A percentile compares a stretch with the other conserved stretches of the same genome.
These are phyloP conservation scores for Arenaria interpres DNA, from an alignment of 2,113 vertebrate genomes.

Conservation along the genomic window DNA sequence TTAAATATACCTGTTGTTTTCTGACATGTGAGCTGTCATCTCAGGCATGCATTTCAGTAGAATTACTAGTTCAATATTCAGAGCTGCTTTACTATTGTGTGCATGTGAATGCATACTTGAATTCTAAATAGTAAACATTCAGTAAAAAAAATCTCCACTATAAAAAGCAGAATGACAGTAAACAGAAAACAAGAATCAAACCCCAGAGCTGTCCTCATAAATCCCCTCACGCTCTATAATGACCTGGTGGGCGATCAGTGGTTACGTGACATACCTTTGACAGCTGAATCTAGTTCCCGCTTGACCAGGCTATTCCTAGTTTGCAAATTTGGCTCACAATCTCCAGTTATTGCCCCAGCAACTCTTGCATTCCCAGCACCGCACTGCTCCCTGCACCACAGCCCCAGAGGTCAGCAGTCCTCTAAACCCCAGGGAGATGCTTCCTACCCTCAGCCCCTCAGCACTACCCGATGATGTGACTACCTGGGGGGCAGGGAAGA, in stretches of 20 bases:
- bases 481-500: not conserved
- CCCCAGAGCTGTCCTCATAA: not conserved
- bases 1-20: conserved; percentile 23
- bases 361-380: accelerated
- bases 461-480: no score
- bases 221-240: not conserved
- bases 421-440: not conserved
- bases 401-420: not conserved
- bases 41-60: not conserved
- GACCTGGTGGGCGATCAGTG: accelerated
- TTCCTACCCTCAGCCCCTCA: not conserved
- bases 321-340: not conserved
- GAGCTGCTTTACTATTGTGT: not conserved
- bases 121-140: not conserved
- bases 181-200: not conserved
- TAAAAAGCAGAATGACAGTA: not conserved
- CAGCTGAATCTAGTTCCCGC: not conserved
- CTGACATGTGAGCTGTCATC: not conserved
- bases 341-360: not conserved
- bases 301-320: not conserved
- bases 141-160: not conserved
- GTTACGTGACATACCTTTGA: not conserved
- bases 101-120: not conserved
- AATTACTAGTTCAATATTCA: conserved; percentile 5
- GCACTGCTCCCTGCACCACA: accelerated